Evolutionary conservation across 2,888 invertebrate genomes (phyloP).

Genomic region (Dolomedes plantarius): DNA sequence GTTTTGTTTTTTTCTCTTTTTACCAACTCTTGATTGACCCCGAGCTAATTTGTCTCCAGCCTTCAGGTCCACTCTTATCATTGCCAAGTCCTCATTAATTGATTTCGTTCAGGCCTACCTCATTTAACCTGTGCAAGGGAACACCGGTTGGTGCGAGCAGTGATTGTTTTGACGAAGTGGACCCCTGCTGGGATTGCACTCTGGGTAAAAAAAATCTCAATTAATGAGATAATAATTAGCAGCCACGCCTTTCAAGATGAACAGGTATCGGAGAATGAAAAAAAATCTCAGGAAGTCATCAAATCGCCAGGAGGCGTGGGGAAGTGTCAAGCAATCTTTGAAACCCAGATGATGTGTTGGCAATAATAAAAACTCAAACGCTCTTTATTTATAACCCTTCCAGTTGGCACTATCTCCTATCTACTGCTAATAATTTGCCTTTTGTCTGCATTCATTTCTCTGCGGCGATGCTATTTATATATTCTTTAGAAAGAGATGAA

Average conservation of each 20-base stretch:
- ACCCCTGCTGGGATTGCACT: neutral
- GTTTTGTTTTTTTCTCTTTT: no score
- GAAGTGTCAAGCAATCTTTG: neutral
- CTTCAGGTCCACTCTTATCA: neutral
- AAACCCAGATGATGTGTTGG: neutral
- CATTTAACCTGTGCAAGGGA: neutral
- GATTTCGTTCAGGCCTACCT: neutral
- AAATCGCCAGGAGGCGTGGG: neutral
- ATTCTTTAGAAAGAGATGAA: slow-evolving; percentile 21
- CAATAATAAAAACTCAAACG: neutral
- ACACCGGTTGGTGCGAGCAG: neutral
- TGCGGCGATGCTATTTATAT: slow-evolving; percentile 15
- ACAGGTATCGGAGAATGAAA: neutral
- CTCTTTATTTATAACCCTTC: slow-evolving; percentile 11
- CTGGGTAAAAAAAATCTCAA: neutral
- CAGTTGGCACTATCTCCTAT: neutral
- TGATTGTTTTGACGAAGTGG: neutral
- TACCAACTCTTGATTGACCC: neutral
- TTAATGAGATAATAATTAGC: slow-evolving; percentile 13
- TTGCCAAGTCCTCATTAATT: neutral
- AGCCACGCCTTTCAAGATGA: neutral
- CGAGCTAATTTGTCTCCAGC: neutral
- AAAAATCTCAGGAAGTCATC: neutral
- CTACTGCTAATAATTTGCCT: neutral
- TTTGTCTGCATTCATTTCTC: slow-evolving; percentile 18